Evolutionary conservation across 2,888 invertebrate species (phyloP).

Genomic region (Eristalis pertinax): DNA sequence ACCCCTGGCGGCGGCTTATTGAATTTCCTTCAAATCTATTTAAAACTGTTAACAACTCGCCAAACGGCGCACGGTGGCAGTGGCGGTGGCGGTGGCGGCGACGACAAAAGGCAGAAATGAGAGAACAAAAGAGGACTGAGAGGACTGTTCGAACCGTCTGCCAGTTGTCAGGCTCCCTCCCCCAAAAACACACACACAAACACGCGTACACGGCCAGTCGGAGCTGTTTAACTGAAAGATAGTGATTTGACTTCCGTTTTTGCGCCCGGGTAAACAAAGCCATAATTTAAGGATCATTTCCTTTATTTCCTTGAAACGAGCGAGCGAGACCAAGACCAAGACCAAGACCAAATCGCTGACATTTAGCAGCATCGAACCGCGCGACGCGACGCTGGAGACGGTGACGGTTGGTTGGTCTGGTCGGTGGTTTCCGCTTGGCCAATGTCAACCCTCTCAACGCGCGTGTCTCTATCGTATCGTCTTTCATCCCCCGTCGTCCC

Average conservation of each 20-base stretch:
- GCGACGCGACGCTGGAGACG: background rate
- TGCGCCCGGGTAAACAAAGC: slow-evolving; percentile 74
- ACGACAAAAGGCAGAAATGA: background rate
- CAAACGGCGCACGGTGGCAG: background rate
- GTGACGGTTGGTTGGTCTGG: background rate
- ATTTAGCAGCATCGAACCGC: slow-evolving; percentile 25
- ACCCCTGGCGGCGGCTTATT: slow-evolving; percentile 21
- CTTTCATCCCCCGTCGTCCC: background rate
- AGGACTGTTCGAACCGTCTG: slow-evolving; percentile 40
- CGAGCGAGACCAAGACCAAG: background rate
- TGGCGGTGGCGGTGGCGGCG: background rate
- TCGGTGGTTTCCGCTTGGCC: slow-evolving; percentile 5
- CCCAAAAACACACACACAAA: background rate
- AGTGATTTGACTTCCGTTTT: slow-evolving; percentile 33
- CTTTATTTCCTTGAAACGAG: slow-evolving; percentile 72
- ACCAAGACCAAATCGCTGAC: slow-evolving; percentile 58
- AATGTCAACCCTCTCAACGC: background rate
- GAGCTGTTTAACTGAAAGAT: background rate
- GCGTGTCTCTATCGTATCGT: background rate
- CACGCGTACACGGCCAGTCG: background rate
- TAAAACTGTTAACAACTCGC: slow-evolving; percentile 53
- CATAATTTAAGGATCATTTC: slow-evolving; percentile 75
- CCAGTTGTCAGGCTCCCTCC: slow-evolving; percentile 47
- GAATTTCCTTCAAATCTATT: slow-evolving; percentile 56
- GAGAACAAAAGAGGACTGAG: no score